A percentile compares a stretch with the other conserved stretches of the same genome.
Evolutionary conservation across 1,140 invertebrate genomes (phyloP).

Genomic region (Drosophila guanche): DNA sequence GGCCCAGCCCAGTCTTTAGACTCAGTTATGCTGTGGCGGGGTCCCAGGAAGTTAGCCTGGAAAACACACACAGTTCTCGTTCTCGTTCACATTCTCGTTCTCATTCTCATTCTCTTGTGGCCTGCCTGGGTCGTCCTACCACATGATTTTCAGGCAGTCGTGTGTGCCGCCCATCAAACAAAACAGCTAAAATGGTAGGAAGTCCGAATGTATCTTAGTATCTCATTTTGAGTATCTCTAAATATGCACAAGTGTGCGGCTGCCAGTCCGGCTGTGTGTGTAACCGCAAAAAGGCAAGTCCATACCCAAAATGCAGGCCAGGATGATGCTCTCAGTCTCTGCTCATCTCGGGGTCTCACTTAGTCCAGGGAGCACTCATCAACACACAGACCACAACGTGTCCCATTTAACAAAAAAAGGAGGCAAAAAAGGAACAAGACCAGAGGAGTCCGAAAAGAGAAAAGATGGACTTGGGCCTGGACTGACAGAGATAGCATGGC

Average conservation of each 20-base stretch:
- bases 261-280: constrained; percentile 30
- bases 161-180: constrained; percentile 76
- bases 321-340: constrained; percentile 48
- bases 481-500: constrained; percentile 33
- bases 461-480: constrained; percentile 6
- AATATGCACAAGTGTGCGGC: constrained; percentile 56
- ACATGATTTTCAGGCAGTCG: constrained; percentile 26
- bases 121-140: neutral
- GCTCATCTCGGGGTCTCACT: constrained; percentile 56
- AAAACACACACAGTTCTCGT: constrained; percentile 42
- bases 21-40: constrained; percentile 18
- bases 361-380: constrained; percentile 71
- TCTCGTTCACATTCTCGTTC: constrained; percentile 13
- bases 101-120: constrained; percentile 13
- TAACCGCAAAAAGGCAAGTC: constrained; percentile 71
- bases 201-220: constrained; percentile 82
- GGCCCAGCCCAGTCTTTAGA: constrained; percentile 34
- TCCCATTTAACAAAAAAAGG: constrained; percentile 68
- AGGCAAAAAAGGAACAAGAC: constrained; percentile 43
- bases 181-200: constrained; percentile 76
- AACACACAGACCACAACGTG: constrained; percentile 78
- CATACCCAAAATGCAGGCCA: constrained; percentile 69
- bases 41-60: constrained; percentile 49
- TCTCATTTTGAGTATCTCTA: constrained; percentile 82
- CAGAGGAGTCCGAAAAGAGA: constrained; percentile 26